A percentile compares a stretch with the other conserved stretches of the same genome.
phyloP scores from a whole-genome alignment of 2,797 vertebrate genomes.

The Crenuchus spilurus region DNA sequence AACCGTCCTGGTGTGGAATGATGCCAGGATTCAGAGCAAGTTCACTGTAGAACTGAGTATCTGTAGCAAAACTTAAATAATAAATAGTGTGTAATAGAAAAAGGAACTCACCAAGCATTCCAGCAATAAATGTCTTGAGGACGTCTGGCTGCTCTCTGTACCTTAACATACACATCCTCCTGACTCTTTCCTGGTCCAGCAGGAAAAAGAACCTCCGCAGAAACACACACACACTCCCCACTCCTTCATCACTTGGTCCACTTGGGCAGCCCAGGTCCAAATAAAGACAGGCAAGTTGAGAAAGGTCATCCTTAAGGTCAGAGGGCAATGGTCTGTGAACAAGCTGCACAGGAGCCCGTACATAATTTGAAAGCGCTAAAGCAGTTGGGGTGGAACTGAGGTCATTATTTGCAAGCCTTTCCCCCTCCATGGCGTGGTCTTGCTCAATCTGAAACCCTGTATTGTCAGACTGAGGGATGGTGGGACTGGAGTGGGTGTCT shows the following conservation, averaged over 20 bases:
- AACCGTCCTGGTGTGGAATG: too few relatives aligned
- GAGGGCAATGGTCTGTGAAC: conserved; percentile 72
- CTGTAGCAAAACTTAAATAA: too few relatives aligned
- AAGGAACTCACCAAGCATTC: conserved; percentile 84
- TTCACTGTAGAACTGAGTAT: neutral
- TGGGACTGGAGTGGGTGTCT: conserved; percentile 38
- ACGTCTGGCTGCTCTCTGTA: conserved; percentile 74
- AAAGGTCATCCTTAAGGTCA: conserved; percentile 76
- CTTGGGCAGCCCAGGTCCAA: conserved; percentile 79
- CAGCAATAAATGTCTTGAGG: conserved; percentile 82
- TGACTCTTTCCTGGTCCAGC: conserved; percentile 86
- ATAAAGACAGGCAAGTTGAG: conserved; percentile 84
- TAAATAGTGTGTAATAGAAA: too few relatives aligned
- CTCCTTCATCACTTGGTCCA: neutral
- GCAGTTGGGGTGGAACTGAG: conserved; percentile 44
- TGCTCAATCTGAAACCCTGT: neutral
- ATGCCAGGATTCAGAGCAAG: neutral
- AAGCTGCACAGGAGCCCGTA: conserved; percentile 52
- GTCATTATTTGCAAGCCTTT: conserved; percentile 36
- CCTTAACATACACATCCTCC: conserved; percentile 83
- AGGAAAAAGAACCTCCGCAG: conserved; percentile 89
- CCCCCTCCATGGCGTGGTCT: conserved; percentile 26
- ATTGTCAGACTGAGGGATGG: conserved; percentile 36
- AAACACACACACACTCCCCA: conserved; percentile 69
- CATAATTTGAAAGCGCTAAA: conserved; percentile 9